These are phyloP conservation scores for Gymnosoma rotundatum DNA, from an alignment of 2,888 invertebrate genomes.

Conservation along the genomic window DNA sequence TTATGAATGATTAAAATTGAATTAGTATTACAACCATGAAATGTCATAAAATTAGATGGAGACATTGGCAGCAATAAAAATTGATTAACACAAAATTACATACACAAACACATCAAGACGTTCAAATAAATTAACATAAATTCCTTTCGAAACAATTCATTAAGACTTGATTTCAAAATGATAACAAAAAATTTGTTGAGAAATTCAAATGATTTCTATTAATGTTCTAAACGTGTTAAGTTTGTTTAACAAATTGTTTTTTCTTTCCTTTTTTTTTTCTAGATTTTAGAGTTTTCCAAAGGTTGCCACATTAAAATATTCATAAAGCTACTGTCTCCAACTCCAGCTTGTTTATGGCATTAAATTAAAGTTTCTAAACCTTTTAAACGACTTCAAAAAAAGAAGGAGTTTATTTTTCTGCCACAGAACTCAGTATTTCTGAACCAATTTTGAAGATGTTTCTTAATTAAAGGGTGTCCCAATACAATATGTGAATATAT, in stretches of 20 bases:
- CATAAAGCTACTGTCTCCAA: too few species aligned
- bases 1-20: constrained; percentile 64
- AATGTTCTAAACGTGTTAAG: constrained; percentile 11
- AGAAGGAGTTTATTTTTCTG: too few species aligned
- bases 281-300: neutral
- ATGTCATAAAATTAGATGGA: constrained; percentile 51
- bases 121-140: constrained; percentile 32
- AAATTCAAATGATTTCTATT: constrained; percentile 15
- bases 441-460: too few species aligned
- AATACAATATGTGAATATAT: too few species aligned
- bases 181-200: neutral
- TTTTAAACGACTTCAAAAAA: too few species aligned
- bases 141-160: constrained; percentile 15
- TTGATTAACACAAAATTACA: constrained; percentile 23
- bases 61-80: constrained; percentile 19
- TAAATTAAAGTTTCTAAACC: too few species aligned
- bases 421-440: too few species aligned
- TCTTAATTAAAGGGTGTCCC: too few species aligned
- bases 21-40: constrained; percentile 68
- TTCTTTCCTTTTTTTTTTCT: too few species aligned
- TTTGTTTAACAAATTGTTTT: too few species aligned
- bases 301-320: neutral
- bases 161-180: constrained; percentile 5
- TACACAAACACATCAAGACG: neutral
- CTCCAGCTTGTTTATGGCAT: too few species aligned